Conservation (phyloP, 2,888 invertebrate species). For the Thecophora atra region DNA sequence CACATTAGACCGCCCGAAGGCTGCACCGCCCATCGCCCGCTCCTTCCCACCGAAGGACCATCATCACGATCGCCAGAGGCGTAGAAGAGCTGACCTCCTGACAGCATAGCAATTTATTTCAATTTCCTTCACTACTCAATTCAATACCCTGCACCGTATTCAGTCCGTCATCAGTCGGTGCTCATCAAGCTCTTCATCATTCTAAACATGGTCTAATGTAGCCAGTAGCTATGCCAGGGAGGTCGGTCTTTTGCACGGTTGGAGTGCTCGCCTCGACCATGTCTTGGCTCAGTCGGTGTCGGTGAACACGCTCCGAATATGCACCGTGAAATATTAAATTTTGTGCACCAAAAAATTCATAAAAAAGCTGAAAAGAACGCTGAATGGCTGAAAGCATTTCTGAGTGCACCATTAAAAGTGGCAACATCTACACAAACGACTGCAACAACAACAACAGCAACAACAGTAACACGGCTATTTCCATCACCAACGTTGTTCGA, state of each 20-base stretch:
- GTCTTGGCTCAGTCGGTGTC: no score
- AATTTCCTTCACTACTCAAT: neutral
- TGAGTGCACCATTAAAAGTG: constrained; percentile 8
- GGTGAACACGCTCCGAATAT: constrained; percentile 18
- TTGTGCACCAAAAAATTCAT: neutral
- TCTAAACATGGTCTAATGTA: neutral
- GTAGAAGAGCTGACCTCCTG: no score
- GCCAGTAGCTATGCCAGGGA: constrained; percentile 34
- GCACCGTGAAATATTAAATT: constrained; percentile 32
- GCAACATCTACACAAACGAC: neutral
- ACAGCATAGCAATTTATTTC: constrained; percentile 21
- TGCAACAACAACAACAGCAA: neutral
- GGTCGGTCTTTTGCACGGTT: neutral
- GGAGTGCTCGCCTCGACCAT: neutral
- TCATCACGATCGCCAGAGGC: no score
- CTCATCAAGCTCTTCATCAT: neutral
- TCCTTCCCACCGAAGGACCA: no score
- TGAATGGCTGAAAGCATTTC: neutral
- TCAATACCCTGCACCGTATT: neutral
- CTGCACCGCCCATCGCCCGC: no score
- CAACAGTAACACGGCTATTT: neutral
- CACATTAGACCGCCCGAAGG: neutral
- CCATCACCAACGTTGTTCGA: constrained; percentile 15
- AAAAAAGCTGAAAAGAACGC: neutral
- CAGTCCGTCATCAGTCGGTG: constrained; percentile 7